Evolutionary conservation across 2,797 vertebrate genomes (phyloP).

Genomic region (Gymnopithys bicolor): DNA sequence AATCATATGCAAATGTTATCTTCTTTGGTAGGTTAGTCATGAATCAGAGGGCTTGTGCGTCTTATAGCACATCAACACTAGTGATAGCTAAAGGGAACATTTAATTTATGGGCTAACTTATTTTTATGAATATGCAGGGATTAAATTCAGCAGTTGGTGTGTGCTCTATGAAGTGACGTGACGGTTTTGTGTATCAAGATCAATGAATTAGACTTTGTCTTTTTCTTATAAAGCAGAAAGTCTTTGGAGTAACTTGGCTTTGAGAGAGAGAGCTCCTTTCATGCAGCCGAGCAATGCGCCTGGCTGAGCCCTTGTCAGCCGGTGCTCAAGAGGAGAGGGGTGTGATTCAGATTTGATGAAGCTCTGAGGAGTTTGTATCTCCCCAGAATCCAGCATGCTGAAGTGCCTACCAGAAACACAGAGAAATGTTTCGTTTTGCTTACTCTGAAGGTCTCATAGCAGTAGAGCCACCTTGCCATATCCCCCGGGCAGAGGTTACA

Average conservation of each 20-base stretch:
- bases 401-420: conserved; percentile 4
- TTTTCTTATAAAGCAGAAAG: conserved; percentile 46
- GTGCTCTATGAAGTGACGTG: conserved; percentile 68
- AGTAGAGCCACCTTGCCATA: background rate
- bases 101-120: conserved; percentile 71
- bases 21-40: conserved; percentile 72
- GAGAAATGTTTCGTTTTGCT: background rate
- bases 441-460: background rate
- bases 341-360: background rate
- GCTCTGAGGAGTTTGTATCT: background rate
- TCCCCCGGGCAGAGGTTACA: background rate
- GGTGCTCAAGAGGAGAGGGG: background rate
- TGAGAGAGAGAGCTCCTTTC: conserved; percentile 68
- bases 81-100: conserved; percentile 67
- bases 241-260: conserved; percentile 58
- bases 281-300: conserved; percentile 31
- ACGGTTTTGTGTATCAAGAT: conserved; percentile 68
- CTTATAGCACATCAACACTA: conserved; percentile 70
- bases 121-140: conserved; percentile 72
- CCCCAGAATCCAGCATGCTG: background rate
- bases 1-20: conserved; percentile 71
- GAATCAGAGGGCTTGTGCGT: conserved; percentile 69
- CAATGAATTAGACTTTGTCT: conserved; percentile 71
- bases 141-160: conserved; percentile 70
- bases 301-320: conserved; percentile 44